phyloP scores from a whole-genome alignment of 2,888 invertebrate species.

The Tuberolachnus salignus region DNA sequence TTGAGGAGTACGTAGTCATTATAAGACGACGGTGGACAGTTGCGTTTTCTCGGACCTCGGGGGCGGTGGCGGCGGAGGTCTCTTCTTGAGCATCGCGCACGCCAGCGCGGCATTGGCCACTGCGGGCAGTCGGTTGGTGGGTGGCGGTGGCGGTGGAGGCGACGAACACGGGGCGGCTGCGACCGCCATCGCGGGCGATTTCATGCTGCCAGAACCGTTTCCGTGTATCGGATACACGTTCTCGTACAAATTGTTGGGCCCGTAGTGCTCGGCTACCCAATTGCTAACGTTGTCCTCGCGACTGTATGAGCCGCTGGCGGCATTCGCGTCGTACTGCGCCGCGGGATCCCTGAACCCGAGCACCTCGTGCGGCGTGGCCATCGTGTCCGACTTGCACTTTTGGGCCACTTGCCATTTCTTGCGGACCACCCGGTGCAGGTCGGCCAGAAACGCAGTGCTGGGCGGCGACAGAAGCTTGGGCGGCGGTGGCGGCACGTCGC shows the following conservation, averaged over 20 bases:
- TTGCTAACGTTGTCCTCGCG: conserved; percentile 83
- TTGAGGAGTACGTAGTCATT: neutral
- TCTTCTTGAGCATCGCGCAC: conserved; percentile 66
- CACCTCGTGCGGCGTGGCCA: conserved; percentile 90
- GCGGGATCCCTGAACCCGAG: conserved; percentile 86
- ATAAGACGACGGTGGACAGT: conserved; percentile 65
- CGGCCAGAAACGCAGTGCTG: conserved; percentile 71
- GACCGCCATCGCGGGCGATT: neutral
- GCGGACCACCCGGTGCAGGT: conserved; percentile 88
- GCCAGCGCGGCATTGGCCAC: conserved; percentile 61
- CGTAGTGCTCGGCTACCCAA: conserved; percentile 89
- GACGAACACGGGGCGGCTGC: neutral
- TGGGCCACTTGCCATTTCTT: conserved; percentile 94
- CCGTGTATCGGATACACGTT: conserved; percentile 66
- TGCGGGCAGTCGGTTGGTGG: neutral
- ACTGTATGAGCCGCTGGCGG: conserved; percentile 68
- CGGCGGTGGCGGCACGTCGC: conserved; percentile 74
- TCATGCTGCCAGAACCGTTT: neutral
- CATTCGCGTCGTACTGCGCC: conserved; percentile 65
- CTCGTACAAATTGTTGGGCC: conserved; percentile 74
- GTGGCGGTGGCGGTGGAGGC: conserved; percentile 45
- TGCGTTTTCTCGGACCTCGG: conserved; percentile 88
- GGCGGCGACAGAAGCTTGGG: conserved; percentile 61
- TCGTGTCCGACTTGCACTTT: conserved; percentile 84
- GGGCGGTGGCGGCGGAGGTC: conserved; percentile 89